A percentile compares a stretch with the other conserved stretches of the same genome.
phyloP scores from a whole-genome alignment of 2,113 vertebrate species.

The Taurulus bubalis region DNA sequence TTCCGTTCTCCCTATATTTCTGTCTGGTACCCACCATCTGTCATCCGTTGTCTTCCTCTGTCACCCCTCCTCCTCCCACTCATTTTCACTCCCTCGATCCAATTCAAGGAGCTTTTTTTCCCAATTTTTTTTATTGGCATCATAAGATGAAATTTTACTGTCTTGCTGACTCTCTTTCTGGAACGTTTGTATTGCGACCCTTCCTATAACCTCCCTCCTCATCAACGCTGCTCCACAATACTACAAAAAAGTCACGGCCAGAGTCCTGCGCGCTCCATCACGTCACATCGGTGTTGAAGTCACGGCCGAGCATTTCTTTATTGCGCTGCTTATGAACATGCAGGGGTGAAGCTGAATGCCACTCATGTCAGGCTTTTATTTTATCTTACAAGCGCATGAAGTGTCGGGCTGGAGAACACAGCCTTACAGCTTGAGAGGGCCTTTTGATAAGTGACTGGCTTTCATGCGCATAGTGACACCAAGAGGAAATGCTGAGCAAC shows the following conservation, averaged over 20 bases:
- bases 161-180: conserved; percentile 54
- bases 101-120: conserved; percentile 61
- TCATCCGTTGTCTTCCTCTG: conserved; percentile 69
- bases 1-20: conserved; percentile 64
- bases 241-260: conserved; percentile 20
- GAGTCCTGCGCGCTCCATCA: conserved; percentile 13
- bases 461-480: conserved; percentile 67
- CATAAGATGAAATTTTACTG: conserved; percentile 74
- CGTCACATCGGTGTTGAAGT: conserved; percentile 41
- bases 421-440: not conserved
- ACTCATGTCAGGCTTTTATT: conserved; percentile 3
- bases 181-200: conserved; percentile 63
- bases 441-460: conserved; percentile 36
- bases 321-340: conserved; percentile 36
- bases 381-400: conserved; percentile 9
- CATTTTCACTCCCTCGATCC: conserved; percentile 70
- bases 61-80: conserved; percentile 47
- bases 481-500: conserved; percentile 56
- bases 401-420: conserved; percentile 6
- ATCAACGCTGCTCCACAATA: conserved; percentile 42
- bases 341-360: conserved; percentile 22
- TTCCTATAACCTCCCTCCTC: conserved; percentile 39
- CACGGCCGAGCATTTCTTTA: conserved; percentile 53
- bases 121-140: conserved; percentile 73
- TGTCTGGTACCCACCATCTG: conserved; percentile 72